These are phyloP conservation scores for Mesocentrotus franciscanus DNA, from an alignment of 53 echinoderm and acorn worm species.

Conservation along the genomic window DNA sequence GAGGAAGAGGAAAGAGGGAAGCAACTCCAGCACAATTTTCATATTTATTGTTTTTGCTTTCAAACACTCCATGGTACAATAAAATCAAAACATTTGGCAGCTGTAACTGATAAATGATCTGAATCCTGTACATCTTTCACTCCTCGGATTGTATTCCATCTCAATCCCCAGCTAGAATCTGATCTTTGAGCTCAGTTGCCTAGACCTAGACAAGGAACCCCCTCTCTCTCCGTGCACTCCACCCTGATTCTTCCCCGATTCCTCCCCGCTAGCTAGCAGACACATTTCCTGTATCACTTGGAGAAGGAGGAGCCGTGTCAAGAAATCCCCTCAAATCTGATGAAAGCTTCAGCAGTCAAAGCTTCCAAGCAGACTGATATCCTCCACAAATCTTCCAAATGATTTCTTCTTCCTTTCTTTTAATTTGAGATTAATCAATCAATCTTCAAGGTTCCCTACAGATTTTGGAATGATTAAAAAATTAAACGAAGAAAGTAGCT, in stretches of 20 bases:
- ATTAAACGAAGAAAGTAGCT: not conserved
- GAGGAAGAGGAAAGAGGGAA: not conserved
- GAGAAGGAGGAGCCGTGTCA: constrained; percentile 11
- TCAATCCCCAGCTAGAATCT: not conserved
- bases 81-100: not conserved
- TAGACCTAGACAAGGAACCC: not conserved
- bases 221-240: not conserved
- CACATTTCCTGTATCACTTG: not conserved
- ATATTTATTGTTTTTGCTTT: not conserved
- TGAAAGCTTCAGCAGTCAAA: constrained; percentile 37
- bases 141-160: not conserved
- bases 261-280: not conserved
- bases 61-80: not conserved
- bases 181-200: constrained; percentile 6
- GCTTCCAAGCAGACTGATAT: constrained; percentile 9
- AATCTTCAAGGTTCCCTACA: not conserved
- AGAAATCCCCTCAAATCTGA: constrained; percentile 36
- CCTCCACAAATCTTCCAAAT: constrained; percentile 21
- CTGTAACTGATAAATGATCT: constrained; percentile 11
- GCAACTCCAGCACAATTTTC: not conserved
- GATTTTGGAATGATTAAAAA: not conserved
- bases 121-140: not conserved
- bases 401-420: not conserved
- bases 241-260: not conserved
- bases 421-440: constrained; percentile 38